Conservation (phyloP, 2,113 vertebrate genomes). For the Upupa epops region DNA sequence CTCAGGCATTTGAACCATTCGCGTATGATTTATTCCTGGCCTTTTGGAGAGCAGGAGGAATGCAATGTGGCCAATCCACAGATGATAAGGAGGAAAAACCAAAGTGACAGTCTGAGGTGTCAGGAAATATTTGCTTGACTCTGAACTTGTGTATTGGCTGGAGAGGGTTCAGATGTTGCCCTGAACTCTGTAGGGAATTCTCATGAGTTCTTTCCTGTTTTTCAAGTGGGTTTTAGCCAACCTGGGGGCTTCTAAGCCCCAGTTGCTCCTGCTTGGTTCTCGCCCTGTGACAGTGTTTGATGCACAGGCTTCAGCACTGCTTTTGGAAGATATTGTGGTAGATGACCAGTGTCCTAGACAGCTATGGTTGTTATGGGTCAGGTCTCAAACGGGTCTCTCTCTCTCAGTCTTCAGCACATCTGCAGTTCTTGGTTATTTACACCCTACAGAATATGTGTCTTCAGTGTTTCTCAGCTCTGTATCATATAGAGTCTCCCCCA, state of each 20-base stretch:
- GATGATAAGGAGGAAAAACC: constrained; percentile 24
- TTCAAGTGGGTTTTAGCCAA: neutral
- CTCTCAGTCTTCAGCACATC: neutral
- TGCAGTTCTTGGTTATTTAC: neutral
- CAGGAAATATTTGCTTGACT: constrained; percentile 12
- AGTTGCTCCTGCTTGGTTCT: neutral
- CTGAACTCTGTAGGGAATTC: neutral
- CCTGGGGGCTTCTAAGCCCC: neutral
- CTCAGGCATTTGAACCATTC: constrained; percentile 28
- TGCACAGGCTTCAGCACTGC: neutral
- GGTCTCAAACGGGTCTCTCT: neutral
- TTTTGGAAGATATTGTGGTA: neutral
- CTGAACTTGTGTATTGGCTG: constrained; percentile 8
- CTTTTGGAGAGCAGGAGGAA: constrained; percentile 34
- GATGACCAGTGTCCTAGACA: neutral
- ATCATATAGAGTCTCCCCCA: neutral
- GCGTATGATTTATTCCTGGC: constrained; percentile 15
- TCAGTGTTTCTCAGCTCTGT: neutral
- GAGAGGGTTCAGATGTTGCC: neutral
- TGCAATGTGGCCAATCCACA: neutral
- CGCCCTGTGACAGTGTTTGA: neutral
- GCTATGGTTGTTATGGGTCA: neutral
- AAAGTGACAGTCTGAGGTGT: constrained; percentile 15
- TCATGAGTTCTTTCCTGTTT: neutral
- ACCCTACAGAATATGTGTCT: neutral